phyloP scores from a whole-genome alignment of 1,140 invertebrate species.

The Babylonia areolata region DNA sequence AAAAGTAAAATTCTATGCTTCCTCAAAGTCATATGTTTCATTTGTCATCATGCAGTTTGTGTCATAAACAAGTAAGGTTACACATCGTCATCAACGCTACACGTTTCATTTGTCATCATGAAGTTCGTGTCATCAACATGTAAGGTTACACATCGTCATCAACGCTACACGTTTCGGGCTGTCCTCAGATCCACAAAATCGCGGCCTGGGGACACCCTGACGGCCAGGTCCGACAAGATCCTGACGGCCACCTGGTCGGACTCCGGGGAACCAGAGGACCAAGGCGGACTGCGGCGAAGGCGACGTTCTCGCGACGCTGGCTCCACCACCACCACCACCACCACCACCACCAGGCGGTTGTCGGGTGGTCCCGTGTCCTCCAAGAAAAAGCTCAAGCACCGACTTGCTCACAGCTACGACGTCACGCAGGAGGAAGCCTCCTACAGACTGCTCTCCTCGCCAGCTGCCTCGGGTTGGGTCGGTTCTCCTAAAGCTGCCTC shows the following conservation, averaged over 20 bases:
- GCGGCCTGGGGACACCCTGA: background rate
- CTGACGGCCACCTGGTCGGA: background rate
- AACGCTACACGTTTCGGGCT: background rate
- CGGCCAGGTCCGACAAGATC: background rate
- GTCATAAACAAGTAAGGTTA: no score
- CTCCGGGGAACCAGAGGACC: background rate
- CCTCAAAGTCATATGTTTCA: no score
- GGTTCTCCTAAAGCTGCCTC: background rate
- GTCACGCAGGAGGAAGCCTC: background rate
- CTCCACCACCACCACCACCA: background rate
- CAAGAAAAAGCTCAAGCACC: background rate
- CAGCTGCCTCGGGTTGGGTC: background rate
- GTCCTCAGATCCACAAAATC: background rate
- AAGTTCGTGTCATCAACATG: no score
- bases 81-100: background rate
- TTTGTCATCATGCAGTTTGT: no score
- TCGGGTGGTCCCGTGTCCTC: background rate
- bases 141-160: background rate
- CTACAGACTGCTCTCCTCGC: background rate
- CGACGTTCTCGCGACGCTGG: background rate
- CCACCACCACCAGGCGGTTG: background rate
- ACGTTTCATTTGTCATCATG: no score
- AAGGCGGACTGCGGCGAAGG: background rate
- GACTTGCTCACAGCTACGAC: background rate
- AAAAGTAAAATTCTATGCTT: no score